phyloP scores from a whole-genome alignment of 2,888 invertebrate species.

The Embidobia sp. region DNA sequence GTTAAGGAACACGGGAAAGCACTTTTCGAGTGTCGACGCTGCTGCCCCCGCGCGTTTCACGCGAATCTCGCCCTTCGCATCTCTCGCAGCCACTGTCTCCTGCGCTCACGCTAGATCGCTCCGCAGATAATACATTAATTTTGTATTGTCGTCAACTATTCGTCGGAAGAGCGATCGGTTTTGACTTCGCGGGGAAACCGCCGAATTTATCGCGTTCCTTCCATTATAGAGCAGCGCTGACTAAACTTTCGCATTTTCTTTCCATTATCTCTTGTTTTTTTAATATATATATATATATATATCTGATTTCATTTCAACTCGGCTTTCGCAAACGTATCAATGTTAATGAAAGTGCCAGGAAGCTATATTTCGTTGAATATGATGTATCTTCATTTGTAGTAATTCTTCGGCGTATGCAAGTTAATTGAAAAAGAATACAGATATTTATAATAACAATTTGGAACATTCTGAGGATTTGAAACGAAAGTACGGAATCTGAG shows the following conservation, averaged over 20 bases:
- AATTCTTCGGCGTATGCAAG: not conserved
- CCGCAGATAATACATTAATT: conserved; percentile 79
- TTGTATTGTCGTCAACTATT: conserved; percentile 75
- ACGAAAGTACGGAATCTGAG: too few species aligned
- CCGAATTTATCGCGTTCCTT: conserved; percentile 58
- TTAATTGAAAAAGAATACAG: too few species aligned
- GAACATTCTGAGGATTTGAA: too few species aligned
- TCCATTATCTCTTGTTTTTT: conserved; percentile 34
- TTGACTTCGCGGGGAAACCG: conserved; percentile 45
- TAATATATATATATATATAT: too few species aligned
- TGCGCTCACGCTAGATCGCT: conserved; percentile 68
- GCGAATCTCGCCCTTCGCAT: conserved; percentile 34
- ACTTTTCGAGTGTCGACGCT: conserved; percentile 79
- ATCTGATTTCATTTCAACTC: conserved; percentile 39
- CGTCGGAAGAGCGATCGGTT: conserved; percentile 71
- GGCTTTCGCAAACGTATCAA: conserved; percentile 20
- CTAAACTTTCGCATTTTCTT: conserved; percentile 59
- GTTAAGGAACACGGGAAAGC: conserved; percentile 82
- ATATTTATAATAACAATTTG: too few species aligned
- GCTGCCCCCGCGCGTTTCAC: conserved; percentile 66
- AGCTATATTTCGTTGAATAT: conserved; percentile 2
- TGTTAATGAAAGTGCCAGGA: conserved; percentile 17
- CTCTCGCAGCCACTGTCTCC: conserved; percentile 21
- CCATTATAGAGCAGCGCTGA: conserved; percentile 29
- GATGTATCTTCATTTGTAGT: conserved; percentile 5